Evolutionary conservation across 1,140 invertebrate species (phyloP), one percentile per base, ranked within the genome.

Genomic region (Pseudomyrmex gracilis): DNA sequence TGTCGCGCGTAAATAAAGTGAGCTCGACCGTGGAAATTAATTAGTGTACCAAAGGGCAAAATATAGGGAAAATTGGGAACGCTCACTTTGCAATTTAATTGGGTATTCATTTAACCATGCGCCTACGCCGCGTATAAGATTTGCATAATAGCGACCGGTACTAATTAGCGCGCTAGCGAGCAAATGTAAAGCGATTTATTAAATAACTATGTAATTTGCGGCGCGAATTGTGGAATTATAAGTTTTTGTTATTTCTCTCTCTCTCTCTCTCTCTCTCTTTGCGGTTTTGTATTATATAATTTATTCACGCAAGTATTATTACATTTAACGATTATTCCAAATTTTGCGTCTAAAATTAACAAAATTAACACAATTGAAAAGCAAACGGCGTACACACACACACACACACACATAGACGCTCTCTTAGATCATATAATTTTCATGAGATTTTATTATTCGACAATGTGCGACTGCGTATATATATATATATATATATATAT

Each of bases 1-100:
- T 89, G 89, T 90, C 86, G 85, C 89, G 87, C 89, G 87, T 90
- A 91, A 91, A 91, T 89, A 90, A 89, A 90, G 84, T 85, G 83
- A 83, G 87, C 64, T 87, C 67, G 84, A 87, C 77, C 84, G 78
- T 91, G 85, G 89, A 90, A 92, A 91, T 89, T 91, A 92, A 92
- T 91, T 89, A 90, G 84, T 66, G 84, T 83, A 74, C 87, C 85
- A 70, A 83, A 71, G 77, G 85, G 85, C 58, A 89, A 89, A 89
- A 84, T 84, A 82, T 87, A 87, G 77, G 82, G 88, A 89, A 87
- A 89, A 89, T 87, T 74, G 66, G 76, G 71, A 78, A 73, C 83
- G 77, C 53, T 84, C 73, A 80, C 84, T 80, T 85, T 74, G 86
- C 83, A 61, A 83, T 88, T 85, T 88, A 88, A 88, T 88, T 88